Base-by-base conservation (phyloP, 2,888 invertebrate genomes). In the Drosophila macrospina region DNA sequence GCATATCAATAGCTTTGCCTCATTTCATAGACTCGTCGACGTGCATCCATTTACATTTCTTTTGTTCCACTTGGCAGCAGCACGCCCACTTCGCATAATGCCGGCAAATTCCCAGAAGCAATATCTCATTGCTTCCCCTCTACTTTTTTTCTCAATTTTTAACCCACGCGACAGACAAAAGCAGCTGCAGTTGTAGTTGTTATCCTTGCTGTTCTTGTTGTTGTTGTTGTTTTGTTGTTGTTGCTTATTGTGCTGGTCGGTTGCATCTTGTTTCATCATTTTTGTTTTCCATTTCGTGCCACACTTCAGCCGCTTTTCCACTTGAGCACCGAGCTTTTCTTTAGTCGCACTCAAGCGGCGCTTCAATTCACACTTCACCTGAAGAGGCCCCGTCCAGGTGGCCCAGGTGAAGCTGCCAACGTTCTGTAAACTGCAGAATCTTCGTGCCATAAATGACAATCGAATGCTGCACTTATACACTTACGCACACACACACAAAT, bases 291-390 rank as follows among this genome's bases (percentile, higher is more conserved):
- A 62, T 65, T 76, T 75, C 36, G 63, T 54, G 54, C 56, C 34
- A 39, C 57, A 63, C 74, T 62, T 56, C 48, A 69, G 68, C 47
- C 73, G 77, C 80, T 83, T 80, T 83, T 86, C 69, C 77, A 86
- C 87, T 83, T 63, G 70, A 86, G 67, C 80, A 64, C 57, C 51
- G 70, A 66, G 80, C 80, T 72, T 70, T 88, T 88, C 88, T 86
- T 73, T 80, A 68, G 69, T 61, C 47, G 80, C 88, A 83, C 87
- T 88, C 61, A 61, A 87, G 78, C 80, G 74, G 47, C 71, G 76
- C 82, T 81, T 79, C 88, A 89, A 89, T 78, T 89, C 85, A 74
- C 89, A 87, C 86, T 87, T 89, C 82, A 89, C 70, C 82, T 85
- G 70, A 74, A 83, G 86, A 63, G 69, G 15, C 45, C 42, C 45